A percentile compares a stretch with the other conserved stretches of the same genome.
These are phyloP conservation scores for Ceyx cyanopectus DNA, from an alignment of 2,113 vertebrate genomes.

Conservation along the genomic window DNA sequence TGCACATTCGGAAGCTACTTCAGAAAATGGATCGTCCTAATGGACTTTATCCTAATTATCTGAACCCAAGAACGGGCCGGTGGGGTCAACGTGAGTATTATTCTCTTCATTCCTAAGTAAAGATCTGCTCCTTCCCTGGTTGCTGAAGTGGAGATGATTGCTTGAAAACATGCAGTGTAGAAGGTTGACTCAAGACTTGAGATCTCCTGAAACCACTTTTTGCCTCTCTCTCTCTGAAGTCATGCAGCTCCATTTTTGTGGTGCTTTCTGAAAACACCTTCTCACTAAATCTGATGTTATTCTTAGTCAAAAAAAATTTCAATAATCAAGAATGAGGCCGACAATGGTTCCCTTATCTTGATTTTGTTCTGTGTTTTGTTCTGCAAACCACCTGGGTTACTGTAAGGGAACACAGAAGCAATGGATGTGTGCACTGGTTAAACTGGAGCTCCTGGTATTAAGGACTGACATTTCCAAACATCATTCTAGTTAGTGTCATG, in stretches of 20 bases:
- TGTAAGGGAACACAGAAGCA: background rate
- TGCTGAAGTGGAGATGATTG: background rate
- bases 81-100: too few species aligned
- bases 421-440: background rate
- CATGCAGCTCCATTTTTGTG: background rate
- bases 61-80: too few species aligned
- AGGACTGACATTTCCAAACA: background rate
- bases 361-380: constrained; percentile 15
- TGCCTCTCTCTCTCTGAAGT: background rate
- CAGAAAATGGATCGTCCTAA: too few species aligned
- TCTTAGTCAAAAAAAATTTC: background rate
- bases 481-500: background rate
- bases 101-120: background rate
- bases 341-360: background rate
- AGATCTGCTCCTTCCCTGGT: background rate
- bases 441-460: background rate
- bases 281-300: background rate
- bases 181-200: background rate
- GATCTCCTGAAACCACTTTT: background rate
- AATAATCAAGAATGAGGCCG: background rate
- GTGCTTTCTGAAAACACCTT: background rate
- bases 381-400: background rate
- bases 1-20: too few species aligned
- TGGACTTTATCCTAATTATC: too few species aligned
- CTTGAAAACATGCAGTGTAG: background rate